Percentiles rank a stretch among this genome's conserved stretches.
Conservation (phyloP, 1,140 invertebrate genomes). For the Drosophila ficusphila region DNA sequence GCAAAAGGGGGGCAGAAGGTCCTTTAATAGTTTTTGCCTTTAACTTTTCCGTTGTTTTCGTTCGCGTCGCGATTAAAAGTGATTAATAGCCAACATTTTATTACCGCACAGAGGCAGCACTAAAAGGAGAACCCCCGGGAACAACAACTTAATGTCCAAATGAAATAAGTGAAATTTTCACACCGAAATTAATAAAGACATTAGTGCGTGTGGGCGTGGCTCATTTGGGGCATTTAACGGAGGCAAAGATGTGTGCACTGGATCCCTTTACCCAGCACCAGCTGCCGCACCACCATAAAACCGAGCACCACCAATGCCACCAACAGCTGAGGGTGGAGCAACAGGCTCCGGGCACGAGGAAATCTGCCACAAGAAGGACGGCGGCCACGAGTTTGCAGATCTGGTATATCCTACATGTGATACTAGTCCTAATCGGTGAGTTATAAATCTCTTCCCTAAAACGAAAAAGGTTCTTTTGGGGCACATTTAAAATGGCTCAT, state of each 20-base stretch:
- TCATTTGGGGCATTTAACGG: constrained; percentile 44
- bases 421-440: constrained; percentile 83
- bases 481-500: constrained; percentile 58
- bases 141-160: constrained; percentile 74
- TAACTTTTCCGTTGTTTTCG: constrained; percentile 45
- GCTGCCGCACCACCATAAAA: constrained; percentile 58
- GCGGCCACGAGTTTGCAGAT: constrained; percentile 58
- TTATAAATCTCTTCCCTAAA: constrained; percentile 25
- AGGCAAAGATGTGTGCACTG: constrained; percentile 58
- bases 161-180: constrained; percentile 75
- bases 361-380: constrained; percentile 41
- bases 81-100: constrained; percentile 72
- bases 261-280: constrained; percentile 57
- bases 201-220: constrained; percentile 52
- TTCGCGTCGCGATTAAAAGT: constrained; percentile 74
- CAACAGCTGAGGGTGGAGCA: constrained; percentile 43
- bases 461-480: constrained; percentile 20
- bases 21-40: constrained; percentile 50
- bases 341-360: constrained; percentile 33
- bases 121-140: constrained; percentile 30
- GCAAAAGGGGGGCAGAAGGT: background rate
- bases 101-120: constrained; percentile 44
- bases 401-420: constrained; percentile 81
- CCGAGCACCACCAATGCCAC: constrained; percentile 41
- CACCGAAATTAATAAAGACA: constrained; percentile 79